phyloP scores from a whole-genome alignment of 2,113 vertebrate species.

The Numida meleagris region DNA sequence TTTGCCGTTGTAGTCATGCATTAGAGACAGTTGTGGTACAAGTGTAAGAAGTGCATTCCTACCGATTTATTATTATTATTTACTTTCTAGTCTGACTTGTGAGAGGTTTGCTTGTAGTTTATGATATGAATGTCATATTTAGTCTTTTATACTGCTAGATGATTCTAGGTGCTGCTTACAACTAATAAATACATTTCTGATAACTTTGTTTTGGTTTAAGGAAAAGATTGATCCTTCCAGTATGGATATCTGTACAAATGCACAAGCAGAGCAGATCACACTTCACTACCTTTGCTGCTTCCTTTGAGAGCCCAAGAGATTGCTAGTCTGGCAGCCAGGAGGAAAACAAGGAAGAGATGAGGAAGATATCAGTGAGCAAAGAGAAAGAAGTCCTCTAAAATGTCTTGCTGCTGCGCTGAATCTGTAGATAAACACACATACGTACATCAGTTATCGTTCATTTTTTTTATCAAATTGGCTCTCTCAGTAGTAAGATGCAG shows the following conservation, averaged over 20 bases:
- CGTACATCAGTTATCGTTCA: not conserved
- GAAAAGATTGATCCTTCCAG: not conserved
- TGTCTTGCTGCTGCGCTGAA: not conserved
- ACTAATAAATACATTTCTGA: not conserved
- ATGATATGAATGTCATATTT: not conserved
- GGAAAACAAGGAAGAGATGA: not conserved
- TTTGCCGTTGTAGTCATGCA: not conserved
- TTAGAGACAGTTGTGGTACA: not conserved
- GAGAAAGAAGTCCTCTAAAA: not conserved
- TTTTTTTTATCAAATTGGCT: not conserved
- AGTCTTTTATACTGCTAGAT: not conserved
- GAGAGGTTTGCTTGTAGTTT: not conserved
- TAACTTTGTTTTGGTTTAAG: not conserved
- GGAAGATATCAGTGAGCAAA: not conserved
- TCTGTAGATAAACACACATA: not conserved
- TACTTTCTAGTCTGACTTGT: not conserved
- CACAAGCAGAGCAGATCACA: accelerated
- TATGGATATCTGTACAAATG: too few species aligned
- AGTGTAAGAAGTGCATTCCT: not conserved
- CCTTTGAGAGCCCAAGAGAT: not conserved
- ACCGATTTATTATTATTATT: not conserved
- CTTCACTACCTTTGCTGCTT: not conserved
- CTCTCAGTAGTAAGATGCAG: not conserved
- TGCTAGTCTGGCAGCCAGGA: not conserved
- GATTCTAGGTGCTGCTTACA: not conserved